A percentile compares a stretch with the other conserved stretches of the same genome.
Conservation (phyloP, 2,113 vertebrate genomes). For the Zosterops japonicus region DNA sequence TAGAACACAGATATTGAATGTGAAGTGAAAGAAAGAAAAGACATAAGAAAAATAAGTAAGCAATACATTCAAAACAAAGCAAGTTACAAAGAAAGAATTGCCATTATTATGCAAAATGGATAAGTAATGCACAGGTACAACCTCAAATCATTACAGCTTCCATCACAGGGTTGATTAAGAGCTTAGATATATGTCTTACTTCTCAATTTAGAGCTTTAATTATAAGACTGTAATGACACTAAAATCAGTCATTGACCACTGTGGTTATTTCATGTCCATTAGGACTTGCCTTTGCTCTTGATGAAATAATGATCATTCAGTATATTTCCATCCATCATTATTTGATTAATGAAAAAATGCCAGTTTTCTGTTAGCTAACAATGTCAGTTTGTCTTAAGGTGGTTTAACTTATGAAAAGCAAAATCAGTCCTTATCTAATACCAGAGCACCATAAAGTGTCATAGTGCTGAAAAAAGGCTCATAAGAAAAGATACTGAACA, state of each 20-base stretch:
- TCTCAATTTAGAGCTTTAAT: slow-evolving; percentile 44
- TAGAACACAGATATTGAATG: background rate
- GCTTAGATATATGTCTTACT: slow-evolving; percentile 2
- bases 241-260: slow-evolving; percentile 47
- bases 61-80: background rate
- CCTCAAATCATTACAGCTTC: background rate
- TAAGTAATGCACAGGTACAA: background rate
- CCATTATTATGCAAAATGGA: background rate
- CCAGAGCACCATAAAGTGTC: background rate
- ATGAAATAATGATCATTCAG: background rate
- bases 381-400: background rate
- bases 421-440: background rate
- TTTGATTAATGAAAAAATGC: slow-evolving; percentile 36
- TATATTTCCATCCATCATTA: slow-evolving; percentile 27
- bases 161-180: background rate
- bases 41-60: background rate
- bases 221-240: slow-evolving; percentile 21
- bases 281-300: slow-evolving; percentile 14
- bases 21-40: background rate
- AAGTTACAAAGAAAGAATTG: background rate
- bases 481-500: background rate
- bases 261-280: slow-evolving; percentile 23
- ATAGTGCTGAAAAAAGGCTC: background rate
- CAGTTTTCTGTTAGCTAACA: background rate
- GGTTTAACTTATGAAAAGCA: slow-evolving; percentile 21